These are phyloP conservation scores for Tetramorium parvispinum DNA, from an alignment of 1,140 invertebrate genomes.

Conservation along the genomic window DNA sequence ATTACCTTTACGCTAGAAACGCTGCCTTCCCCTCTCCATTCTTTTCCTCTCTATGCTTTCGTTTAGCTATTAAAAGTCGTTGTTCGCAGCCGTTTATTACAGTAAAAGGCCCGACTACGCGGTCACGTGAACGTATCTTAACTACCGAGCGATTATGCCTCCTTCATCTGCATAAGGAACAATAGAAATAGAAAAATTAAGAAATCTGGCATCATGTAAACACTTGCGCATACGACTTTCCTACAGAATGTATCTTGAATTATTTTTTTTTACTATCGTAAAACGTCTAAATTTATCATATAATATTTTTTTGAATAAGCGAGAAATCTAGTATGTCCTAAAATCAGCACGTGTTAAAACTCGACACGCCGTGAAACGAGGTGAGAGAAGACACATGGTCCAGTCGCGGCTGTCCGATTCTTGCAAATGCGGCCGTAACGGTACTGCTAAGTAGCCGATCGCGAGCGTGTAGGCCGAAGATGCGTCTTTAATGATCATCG, in stretches of 20 bases:
- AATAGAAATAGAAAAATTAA: background rate
- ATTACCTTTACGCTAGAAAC: slow-evolving; percentile 75
- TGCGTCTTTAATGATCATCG: slow-evolving; percentile 78
- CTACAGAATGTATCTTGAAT: background rate
- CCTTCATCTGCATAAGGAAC: slow-evolving; percentile 18
- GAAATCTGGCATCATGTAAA: background rate
- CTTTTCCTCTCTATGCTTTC: slow-evolving; percentile 59
- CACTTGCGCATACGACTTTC: background rate
- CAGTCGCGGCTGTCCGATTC: slow-evolving; percentile 24
- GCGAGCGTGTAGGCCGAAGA: slow-evolving; percentile 60
- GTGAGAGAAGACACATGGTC: background rate
- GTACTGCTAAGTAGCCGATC: slow-evolving; percentile 49
- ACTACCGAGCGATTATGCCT: slow-evolving; percentile 73
- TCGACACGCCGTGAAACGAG: background rate
- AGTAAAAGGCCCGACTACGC: slow-evolving; percentile 53
- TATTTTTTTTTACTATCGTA: too few relatives aligned
- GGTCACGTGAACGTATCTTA: slow-evolving; percentile 66
- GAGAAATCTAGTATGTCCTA: background rate
- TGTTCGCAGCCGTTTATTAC: slow-evolving; percentile 76
- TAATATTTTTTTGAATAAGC: background rate
- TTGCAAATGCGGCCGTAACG: slow-evolving; percentile 43
- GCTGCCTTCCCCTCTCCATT: slow-evolving; percentile 24
- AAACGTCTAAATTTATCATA: background rate
- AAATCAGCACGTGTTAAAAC: background rate
- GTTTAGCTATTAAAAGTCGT: slow-evolving; percentile 74